These are phyloP conservation scores for Nansenia antarctica DNA, from an alignment of 2,113 vertebrate genomes.

Conservation along the genomic window DNA sequence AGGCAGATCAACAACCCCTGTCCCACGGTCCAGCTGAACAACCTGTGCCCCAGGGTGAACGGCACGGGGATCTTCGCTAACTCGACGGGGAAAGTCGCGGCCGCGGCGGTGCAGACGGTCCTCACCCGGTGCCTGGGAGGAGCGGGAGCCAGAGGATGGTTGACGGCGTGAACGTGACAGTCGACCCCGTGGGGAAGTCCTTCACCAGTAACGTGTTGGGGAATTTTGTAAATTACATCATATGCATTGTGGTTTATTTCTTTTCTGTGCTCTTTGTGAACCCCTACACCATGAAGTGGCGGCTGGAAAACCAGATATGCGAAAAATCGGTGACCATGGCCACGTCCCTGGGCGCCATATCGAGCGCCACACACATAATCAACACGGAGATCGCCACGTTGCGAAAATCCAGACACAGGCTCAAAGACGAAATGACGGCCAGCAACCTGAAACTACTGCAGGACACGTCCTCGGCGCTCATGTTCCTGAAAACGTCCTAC, in stretches of 20 bases:
- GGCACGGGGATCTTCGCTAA: not conserved
- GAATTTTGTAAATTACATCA: not conserved
- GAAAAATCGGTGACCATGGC: not conserved
- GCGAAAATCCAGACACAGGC: not conserved
- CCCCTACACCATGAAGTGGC: slow-evolving; percentile 1
- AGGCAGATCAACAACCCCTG: not conserved
- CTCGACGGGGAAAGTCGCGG: not conserved
- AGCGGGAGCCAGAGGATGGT: not conserved
- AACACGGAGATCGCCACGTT: not conserved
- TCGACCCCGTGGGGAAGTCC: not conserved
- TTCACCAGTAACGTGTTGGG: slow-evolving; percentile 1
- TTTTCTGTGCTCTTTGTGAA: not conserved
- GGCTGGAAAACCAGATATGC: slow-evolving; percentile 1
- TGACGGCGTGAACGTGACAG: not conserved
- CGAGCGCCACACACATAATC: not conserved
- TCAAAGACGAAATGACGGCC: not conserved
- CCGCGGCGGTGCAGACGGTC: not conserved
- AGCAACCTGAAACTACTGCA: not conserved
- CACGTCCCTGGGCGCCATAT: not conserved
- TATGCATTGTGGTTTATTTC: slow-evolving; percentile 1
- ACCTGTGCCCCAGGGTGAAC: not conserved
- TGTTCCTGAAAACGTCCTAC: slow-evolving; percentile 1
- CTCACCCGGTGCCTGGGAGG: slow-evolving; percentile 1
- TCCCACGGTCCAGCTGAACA: not conserved
- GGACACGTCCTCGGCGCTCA: not conserved